These are phyloP conservation scores for Ptiloglossa arizonensis DNA, from an alignment of 1,140 invertebrate species.

Conservation along the genomic window DNA sequence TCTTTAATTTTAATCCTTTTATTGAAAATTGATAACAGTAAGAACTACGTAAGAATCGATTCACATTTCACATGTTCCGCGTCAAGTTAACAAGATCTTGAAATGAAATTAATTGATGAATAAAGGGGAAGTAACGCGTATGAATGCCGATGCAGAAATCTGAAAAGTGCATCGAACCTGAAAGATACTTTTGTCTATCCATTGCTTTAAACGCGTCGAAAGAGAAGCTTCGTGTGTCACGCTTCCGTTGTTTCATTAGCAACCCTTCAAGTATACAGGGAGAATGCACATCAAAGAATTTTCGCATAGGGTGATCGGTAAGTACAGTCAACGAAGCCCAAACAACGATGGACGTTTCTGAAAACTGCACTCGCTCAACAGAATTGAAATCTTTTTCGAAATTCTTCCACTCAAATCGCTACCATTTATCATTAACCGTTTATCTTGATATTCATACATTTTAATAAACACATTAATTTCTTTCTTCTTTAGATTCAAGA, in stretches of 20 bases:
- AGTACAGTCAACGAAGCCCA: not conserved
- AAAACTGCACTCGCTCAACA: no score
- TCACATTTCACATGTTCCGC: no score
- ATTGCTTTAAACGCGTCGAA: not conserved
- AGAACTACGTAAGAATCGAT: no score
- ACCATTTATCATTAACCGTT: no score
- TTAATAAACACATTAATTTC: no score
- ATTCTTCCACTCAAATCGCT: no score
- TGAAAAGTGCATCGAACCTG: not conserved
- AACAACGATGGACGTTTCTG: not conserved
- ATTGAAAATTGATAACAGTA: no score
- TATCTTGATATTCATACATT: no score
- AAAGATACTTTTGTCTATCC: constrained; percentile 11
- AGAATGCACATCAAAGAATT: not conserved
- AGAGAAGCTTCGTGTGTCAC: not conserved
- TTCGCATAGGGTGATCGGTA: not conserved
- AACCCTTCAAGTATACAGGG: constrained; percentile 3
- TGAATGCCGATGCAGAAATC: not conserved
- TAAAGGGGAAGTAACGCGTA: not conserved
- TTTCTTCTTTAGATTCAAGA: no score
- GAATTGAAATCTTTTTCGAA: no score
- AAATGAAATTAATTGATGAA: not conserved
- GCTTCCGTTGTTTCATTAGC: constrained; percentile 33
- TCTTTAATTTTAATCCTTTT: no score
- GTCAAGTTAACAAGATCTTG: no score